These are phyloP conservation scores for Deroptyus accipitrinus DNA, from an alignment of 2,113 vertebrate species.

Conservation along the genomic window DNA sequence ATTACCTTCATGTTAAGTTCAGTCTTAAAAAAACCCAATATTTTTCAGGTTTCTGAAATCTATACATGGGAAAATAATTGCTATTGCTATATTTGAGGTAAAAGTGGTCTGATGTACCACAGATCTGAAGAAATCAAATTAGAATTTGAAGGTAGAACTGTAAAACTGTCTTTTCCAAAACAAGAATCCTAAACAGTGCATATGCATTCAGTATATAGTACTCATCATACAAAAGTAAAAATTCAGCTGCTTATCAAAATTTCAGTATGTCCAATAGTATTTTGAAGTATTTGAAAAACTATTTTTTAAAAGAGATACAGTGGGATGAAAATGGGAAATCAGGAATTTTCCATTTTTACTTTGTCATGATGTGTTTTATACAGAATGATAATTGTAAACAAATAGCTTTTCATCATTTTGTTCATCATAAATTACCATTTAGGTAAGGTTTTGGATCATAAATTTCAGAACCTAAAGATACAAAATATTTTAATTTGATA, in stretches of 20 bases:
- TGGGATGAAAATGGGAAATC: neutral
- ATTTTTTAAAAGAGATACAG: neutral
- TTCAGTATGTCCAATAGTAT: neutral
- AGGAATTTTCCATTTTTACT: constrained; percentile 1
- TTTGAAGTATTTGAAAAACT: neutral
- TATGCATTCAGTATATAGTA: neutral
- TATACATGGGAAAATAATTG: neutral
- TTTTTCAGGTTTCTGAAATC: neutral
- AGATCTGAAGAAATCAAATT: neutral
- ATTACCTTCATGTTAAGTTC: neutral
- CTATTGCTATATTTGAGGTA: neutral
- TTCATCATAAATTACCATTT: neutral
- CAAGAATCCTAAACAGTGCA: neutral
- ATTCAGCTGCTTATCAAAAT: neutral
- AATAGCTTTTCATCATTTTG: neutral
- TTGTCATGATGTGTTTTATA: neutral
- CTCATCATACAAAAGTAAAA: neutral
- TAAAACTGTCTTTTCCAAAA: neutral
- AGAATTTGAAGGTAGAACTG: neutral
- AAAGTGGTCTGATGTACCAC: neutral
- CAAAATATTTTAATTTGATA: neutral
- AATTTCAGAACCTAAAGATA: neutral
- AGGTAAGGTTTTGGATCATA: neutral
- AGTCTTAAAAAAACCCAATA: neutral
- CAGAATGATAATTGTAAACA: neutral